Base-by-base conservation (phyloP, 2,888 invertebrate species). In the Eucera pruinosa region DNA sequence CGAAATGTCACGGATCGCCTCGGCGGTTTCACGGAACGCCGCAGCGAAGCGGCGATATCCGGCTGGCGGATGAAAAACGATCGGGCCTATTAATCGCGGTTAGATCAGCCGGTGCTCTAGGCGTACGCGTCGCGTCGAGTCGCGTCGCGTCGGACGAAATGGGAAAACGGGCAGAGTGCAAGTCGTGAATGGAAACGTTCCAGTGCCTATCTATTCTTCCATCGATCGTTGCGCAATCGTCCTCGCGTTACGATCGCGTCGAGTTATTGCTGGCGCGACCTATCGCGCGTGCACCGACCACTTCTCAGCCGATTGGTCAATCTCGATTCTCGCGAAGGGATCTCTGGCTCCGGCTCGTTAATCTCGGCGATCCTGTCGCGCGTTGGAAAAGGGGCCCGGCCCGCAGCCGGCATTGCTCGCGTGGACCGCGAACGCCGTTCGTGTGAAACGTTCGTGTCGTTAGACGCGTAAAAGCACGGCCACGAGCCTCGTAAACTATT, bases 141-240 rank as follows among this genome's bases (percentile, higher is more conserved):
- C n/a, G n/a, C n/a, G n/a, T n/a, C n/a, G n/a, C n/a, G n/a, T n/a
- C n/a, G n/a, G n/a, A n/a, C n/a, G n/a, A n/a, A n/a, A n/a, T n/a
- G n/a, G n/a, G n/a, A n/a, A n/a, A n/a, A n/a, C n/a, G n/a, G n/a
- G n/a, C n/a, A n/a, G n/a, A n/a, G n/a, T n/a, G n/a, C n/a, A n/a
- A 33, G n/a, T 23, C 23, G 66, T 50, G 65, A 71, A 80, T 72
- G 58, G 72, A 73, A 65, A 72, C 69, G 62, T 80, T 47, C 54
- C 58, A 27, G 39, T 73, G 72, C 69, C 78, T 36, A 62, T 64
- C 33, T 33, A 7, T 7, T 58, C 52, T 70, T 72, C 69, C 50
- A 78, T 80, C 81, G 78, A 64, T 36, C 7, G 67, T 81, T 81
- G 62, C 78, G 25, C 70, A 74, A 81, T 65, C 67, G 52, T 45